Conservation (phyloP, 1,140 invertebrate genomes). For the Anastatus disparis region DNA sequence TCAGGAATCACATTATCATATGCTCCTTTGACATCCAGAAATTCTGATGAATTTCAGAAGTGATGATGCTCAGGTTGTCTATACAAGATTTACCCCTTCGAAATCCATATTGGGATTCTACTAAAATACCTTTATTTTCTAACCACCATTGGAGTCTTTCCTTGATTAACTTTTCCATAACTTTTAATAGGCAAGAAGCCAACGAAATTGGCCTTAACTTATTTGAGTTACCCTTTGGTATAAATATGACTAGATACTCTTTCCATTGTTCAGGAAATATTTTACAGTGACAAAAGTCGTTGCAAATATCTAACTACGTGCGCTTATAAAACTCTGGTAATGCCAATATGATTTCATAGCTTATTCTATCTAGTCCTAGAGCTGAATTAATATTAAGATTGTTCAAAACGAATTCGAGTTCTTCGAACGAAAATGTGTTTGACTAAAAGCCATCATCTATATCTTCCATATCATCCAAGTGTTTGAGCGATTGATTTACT, state of each 20-base stretch:
- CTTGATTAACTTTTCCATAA: slow-evolving; percentile 46
- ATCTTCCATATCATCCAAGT: too few species aligned
- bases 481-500: too few species aligned
- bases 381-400: not conserved
- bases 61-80: slow-evolving; percentile 32
- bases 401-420: not conserved
- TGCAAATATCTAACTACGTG: not conserved
- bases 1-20: slow-evolving; percentile 36
- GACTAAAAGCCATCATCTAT: too few species aligned
- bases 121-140: slow-evolving; percentile 36
- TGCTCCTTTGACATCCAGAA: slow-evolving; percentile 41
- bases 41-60: not conserved
- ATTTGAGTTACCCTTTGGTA: slow-evolving; percentile 21
- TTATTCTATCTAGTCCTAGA: not conserved
- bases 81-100: slow-evolving; percentile 39
- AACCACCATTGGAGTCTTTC: slow-evolving; percentile 39
- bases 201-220: slow-evolving; percentile 43
- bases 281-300: not conserved
- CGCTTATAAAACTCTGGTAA: not conserved
- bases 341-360: not conserved
- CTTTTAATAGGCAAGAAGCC: slow-evolving; percentile 39
- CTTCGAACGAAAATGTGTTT: not conserved
- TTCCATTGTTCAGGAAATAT: slow-evolving; percentile 36
- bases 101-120: slow-evolving; percentile 43
- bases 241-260: slow-evolving; percentile 35